Base-by-base conservation (phyloP, 2,113 vertebrate species). In the Empidonax traillii region DNA sequence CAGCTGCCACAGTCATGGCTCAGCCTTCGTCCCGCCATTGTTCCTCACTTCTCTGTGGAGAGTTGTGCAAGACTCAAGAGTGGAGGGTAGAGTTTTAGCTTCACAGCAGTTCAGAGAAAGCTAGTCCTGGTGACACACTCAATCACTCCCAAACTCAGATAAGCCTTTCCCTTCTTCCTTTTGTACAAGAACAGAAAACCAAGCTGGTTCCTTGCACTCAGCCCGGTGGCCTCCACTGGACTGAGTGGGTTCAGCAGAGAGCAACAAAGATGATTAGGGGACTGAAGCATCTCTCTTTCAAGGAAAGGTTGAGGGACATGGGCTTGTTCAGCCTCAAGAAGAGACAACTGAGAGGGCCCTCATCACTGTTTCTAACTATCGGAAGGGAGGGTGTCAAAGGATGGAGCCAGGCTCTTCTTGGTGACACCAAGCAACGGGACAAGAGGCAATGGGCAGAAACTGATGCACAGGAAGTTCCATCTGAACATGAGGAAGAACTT, bases 321-420 rank as follows among this genome's bases (percentile, higher is more conserved):
- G 10, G 11, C 6, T 30, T 14, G 13, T 22, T 14, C n/a, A 75
- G 30, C 16, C 28, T 39, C 1, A 1, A 25, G 46, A 35, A 52
- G 69, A 59, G 1, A 2, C 0, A 1, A 1, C 51, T 33, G 52
- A 73, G 31, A 23, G 19, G 7, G 5, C 4, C 5, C 10, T 39
- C 18, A 4, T 0, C 33, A 7, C 2, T 37, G 33, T 52, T 46
- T 22, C 10, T 14, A 30, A 24, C 39, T 4, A 2, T 12, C 6
- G 22, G 47, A 19, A 24, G 77, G 23, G 33, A 74, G 43, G 19
- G 6, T 4, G 37, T 14, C 46, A 30, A 47, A 33, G 33, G 15
- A 30, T 46, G 52, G 14, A 39, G 8, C 52, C 1, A 3, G 77
- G 68, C 27, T 59, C 68, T 59, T 14, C 56, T 71, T 19, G 1